Percentiles rank a stretch among this genome's conserved stretches.
These are phyloP conservation scores for Alligator sinensis DNA, from an alignment of 2,113 vertebrate genomes.

Conservation along the genomic window DNA sequence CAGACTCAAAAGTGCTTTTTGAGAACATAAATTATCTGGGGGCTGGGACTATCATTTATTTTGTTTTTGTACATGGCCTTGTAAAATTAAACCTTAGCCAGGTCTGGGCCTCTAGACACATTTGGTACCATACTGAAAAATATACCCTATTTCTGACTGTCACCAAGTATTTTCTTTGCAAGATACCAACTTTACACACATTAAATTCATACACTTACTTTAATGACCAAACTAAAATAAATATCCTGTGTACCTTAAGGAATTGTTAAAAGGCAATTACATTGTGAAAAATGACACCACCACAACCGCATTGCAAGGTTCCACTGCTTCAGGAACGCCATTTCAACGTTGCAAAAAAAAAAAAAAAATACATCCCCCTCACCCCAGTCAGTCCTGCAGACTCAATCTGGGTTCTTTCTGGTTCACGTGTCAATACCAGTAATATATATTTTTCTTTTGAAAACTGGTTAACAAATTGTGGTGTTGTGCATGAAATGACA, in stretches of 20 bases:
- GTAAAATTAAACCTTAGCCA: background rate
- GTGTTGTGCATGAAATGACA: background rate
- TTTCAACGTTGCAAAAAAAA: background rate
- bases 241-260: background rate
- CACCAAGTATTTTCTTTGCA: background rate
- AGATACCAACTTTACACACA: background rate
- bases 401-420: background rate
- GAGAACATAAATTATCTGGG: background rate
- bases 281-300: background rate
- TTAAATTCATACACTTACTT: background rate
- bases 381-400: background rate
- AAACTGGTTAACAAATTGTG: background rate
- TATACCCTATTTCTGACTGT: background rate
- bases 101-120: background rate
- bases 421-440: background rate
- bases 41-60: background rate
- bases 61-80: background rate
- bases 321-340: background rate
- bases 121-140: background rate
- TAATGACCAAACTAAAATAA: background rate
- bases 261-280: background rate
- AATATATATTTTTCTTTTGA: background rate
- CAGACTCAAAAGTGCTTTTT: background rate
- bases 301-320: background rate
- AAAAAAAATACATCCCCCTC: background rate